A percentile compares a stretch with the other conserved stretches of the same genome.
Evolutionary conservation across 2,113 vertebrate species (phyloP).

Genomic region (Hystrix cristata): DNA sequence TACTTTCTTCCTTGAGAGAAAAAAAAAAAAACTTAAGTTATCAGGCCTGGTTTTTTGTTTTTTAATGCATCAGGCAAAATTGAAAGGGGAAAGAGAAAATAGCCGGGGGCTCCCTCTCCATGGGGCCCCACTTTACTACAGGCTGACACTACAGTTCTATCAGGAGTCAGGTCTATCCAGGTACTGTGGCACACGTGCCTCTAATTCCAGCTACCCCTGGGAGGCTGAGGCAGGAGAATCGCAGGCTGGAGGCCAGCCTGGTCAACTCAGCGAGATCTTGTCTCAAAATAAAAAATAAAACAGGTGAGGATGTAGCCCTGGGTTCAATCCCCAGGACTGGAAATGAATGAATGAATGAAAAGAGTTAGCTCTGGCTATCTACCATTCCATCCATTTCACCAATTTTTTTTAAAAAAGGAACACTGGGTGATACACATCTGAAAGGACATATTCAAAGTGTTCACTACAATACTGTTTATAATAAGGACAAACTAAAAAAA

Average conservation of each 20-base stretch:
- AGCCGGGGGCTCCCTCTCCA: not conserved
- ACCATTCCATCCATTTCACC: not conserved
- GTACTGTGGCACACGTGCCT: not conserved
- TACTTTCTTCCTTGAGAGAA: not conserved
- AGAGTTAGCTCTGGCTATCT: not conserved
- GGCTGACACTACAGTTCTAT: not conserved
- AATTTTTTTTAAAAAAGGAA: not conserved
- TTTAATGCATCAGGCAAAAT: not conserved
- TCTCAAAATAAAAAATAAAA: not conserved
- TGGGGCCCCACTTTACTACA: not conserved
- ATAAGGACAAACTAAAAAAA: slow-evolving; percentile 31
- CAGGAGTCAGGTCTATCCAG: not conserved
- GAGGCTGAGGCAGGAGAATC: not conserved
- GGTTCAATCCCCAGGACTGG: not conserved
- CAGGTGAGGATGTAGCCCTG: not conserved
- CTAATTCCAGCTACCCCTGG: not conserved
- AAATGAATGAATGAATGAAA: not conserved
- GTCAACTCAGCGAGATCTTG: not conserved
- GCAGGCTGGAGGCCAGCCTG: not conserved
- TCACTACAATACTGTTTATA: not conserved
- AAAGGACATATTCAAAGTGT: slow-evolving; percentile 4
- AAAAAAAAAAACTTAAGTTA: not conserved
- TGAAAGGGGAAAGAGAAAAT: slow-evolving; percentile 32
- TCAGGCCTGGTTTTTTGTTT: not conserved
- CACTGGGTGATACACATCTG: not conserved